phyloP scores from a whole-genome alignment of 2,888 invertebrate genomes.

The Polyploca ridens region DNA sequence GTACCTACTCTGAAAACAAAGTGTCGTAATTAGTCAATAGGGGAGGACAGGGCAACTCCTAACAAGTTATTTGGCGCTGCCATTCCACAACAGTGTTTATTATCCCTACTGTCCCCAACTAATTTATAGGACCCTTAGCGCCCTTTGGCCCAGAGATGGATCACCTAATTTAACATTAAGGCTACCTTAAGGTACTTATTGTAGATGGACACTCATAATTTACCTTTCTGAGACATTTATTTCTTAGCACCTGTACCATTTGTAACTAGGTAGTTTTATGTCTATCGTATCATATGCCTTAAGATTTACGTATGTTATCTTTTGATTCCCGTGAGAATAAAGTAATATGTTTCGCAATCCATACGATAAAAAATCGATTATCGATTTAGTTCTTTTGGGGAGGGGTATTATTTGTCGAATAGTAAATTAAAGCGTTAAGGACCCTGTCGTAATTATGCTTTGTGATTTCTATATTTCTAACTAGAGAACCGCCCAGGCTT shows the following conservation, averaged over 20 bases:
- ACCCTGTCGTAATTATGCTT: too few relatives aligned
- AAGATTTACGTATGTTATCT: too few relatives aligned
- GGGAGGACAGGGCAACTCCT: constrained; percentile 67
- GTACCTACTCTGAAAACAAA: constrained; percentile 59
- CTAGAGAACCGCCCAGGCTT: too few relatives aligned
- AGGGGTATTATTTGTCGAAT: too few relatives aligned
- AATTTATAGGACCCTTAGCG: constrained; percentile 80
- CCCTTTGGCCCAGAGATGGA: constrained; percentile 75
- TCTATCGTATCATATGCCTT: too few relatives aligned
- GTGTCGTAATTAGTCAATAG: constrained; percentile 78
- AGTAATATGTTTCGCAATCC: too few relatives aligned
- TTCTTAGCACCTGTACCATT: constrained; percentile 18
- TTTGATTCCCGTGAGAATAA: too few relatives aligned
- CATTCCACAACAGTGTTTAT: constrained; percentile 76
- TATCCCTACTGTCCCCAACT: constrained; percentile 80
- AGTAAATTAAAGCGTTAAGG: too few relatives aligned
- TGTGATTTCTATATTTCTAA: too few relatives aligned
- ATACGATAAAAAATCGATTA: too few relatives aligned
- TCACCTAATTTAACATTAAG: constrained; percentile 82
- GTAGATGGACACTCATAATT: constrained; percentile 58
- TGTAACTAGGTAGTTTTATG: not conserved
- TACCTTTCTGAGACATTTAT: constrained; percentile 37
- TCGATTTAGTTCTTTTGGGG: too few relatives aligned
- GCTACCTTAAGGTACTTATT: constrained; percentile 52
- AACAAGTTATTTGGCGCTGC: constrained; percentile 78